Evolutionary conservation across 2,888 invertebrate genomes (phyloP).

Genomic region (Masnerella sp.): DNA sequence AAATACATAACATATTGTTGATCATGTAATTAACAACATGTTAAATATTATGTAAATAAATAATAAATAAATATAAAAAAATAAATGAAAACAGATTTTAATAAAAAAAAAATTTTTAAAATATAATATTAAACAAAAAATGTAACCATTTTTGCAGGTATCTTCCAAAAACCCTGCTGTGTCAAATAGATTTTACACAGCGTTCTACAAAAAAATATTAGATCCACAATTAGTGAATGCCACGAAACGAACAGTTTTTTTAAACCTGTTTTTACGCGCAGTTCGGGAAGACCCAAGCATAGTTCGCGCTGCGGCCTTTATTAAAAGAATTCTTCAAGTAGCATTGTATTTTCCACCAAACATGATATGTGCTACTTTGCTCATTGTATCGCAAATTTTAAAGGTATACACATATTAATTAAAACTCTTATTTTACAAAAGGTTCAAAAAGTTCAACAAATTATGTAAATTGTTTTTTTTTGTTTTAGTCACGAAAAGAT

Average conservation of each 20-base stretch:
- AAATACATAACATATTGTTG: too few species aligned
- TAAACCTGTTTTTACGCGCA: slow-evolving; percentile 92
- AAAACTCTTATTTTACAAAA: too few species aligned
- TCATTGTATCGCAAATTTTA: slow-evolving; percentile 84
- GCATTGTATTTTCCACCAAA: slow-evolving; percentile 86
- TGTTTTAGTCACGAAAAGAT: slow-evolving; percentile 44
- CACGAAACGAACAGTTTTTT: slow-evolving; percentile 86
- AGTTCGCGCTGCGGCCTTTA: slow-evolving; percentile 87
- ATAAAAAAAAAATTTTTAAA: neutral
- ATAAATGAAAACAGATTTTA: neutral
- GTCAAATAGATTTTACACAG: slow-evolving; percentile 86
- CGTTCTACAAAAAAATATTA: slow-evolving; percentile 91
- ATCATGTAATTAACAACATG: too few species aligned
- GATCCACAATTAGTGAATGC: slow-evolving; percentile 86
- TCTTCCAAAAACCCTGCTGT: slow-evolving; percentile 68
- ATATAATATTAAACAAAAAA: neutral
- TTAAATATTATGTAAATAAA: too few species aligned
- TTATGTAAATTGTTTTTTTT: neutral
- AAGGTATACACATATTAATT: too few species aligned
- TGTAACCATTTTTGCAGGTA: slow-evolving; percentile 64
- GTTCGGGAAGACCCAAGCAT: slow-evolving; percentile 84
- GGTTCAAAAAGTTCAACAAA: slow-evolving; percentile 37
- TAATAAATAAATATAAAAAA: too few species aligned
- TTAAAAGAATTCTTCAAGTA: slow-evolving; percentile 89
- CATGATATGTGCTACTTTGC: slow-evolving; percentile 89